Base-by-base conservation (phyloP, 1,140 invertebrate genomes). In the Vanessa tameamea region DNA sequence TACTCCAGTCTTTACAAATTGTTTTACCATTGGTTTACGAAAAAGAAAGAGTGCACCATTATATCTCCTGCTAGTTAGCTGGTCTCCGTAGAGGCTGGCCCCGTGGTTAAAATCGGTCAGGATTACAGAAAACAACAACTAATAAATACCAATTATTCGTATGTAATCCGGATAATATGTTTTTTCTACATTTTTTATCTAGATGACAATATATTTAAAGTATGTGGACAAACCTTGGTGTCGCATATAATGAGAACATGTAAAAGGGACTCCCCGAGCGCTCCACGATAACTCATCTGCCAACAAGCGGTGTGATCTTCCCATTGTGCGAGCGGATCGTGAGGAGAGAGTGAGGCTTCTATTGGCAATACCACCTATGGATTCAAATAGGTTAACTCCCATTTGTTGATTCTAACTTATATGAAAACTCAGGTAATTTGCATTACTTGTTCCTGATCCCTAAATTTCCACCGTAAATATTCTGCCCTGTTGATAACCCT, bases 241-340 rank as follows among this genome's bases (percentile, higher is more conserved):
- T 99, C 98, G 85, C 98, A 98, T 70, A 99, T 98, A 75, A 99
- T 98, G 11, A 99, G 94, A 0, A 99, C 96, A 85, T 99, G 99
- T 6, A 99, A 94, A 6, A 99, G 91, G 5, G 97, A 98, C 93
- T 99, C 99, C 0, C 99, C 99, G 0, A 99, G 93, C 0, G 98
- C 97, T 0, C 98, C 98, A 48, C 98, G 94, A 86, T 98, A 98
- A 79, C 98, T 97, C 96, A 99, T 97, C 89, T 99, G 97, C 99
- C 99, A 99, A 86, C 98, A 99, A 0, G 97, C 97, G 74, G 97
- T 96, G 87, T 98, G 97, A 86, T 98, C 97, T 68, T 94, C 94
- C 97, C 97, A 98, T 79, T 96, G 96, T 1, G 95, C 95, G 6
- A 98, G 89, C 0, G 97, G 97, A 92, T 98, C 97, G 83, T 97